A percentile compares a stretch with the other conserved stretches of the same genome.
Conservation (phyloP, 2,888 invertebrate genomes). For the Cordilura impudica region DNA sequence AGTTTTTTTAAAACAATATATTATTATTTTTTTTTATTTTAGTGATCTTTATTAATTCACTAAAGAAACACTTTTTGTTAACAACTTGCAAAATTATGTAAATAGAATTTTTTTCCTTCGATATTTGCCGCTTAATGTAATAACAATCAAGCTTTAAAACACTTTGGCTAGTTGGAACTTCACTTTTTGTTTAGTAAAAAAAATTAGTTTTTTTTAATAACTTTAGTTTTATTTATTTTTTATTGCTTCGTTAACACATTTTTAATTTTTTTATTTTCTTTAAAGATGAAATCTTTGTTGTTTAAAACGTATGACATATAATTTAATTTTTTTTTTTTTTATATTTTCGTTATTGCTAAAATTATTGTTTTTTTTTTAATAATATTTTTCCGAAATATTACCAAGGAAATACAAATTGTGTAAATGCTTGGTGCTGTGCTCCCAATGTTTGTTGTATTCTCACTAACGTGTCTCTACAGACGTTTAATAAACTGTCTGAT, state of each 20-base stretch:
- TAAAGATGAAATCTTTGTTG: background rate
- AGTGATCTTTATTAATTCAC: no score
- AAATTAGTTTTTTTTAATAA: conserved; percentile 17
- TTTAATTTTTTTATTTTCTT: background rate
- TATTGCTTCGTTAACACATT: conserved; percentile 1
- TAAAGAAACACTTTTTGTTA: no score
- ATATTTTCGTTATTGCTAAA: background rate
- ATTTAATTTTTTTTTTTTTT: background rate
- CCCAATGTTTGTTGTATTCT: conserved; percentile 14
- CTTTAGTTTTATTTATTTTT: conserved; percentile 3
- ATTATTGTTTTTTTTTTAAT: background rate
- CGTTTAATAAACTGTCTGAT: conserved; percentile 22
- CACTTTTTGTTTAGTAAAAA: background rate
- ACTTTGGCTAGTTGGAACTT: conserved; percentile 39
- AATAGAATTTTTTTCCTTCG: background rate
- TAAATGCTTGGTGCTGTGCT: background rate
- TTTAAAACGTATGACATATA: no score
- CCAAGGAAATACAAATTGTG: background rate
- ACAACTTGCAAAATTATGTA: background rate
- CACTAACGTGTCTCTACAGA: conserved; percentile 37
- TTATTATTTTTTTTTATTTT: no score
- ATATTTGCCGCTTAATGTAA: background rate
- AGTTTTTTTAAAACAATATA: no score
- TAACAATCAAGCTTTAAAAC: background rate
- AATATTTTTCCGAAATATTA: background rate